Evolutionary conservation across 2,888 invertebrate species (phyloP).

Genomic region (Drosophila stalkeri): DNA sequence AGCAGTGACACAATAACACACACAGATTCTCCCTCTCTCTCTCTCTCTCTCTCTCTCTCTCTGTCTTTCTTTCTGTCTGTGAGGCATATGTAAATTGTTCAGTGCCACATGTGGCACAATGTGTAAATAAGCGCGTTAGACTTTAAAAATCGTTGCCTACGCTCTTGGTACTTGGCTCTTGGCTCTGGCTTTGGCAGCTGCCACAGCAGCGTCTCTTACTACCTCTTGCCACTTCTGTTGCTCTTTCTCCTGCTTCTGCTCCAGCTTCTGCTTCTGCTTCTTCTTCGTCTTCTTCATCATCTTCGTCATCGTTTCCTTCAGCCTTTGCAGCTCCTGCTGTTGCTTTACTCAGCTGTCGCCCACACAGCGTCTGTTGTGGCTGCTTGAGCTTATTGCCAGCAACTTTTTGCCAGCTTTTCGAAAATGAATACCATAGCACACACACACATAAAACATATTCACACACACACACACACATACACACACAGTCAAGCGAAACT

Average conservation of each 20-base stretch:
- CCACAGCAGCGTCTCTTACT: background rate
- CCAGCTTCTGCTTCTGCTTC: background rate
- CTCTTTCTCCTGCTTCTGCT: background rate
- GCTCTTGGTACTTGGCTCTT: constrained; percentile 17
- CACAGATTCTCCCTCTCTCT: constrained; percentile 10
- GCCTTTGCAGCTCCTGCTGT: constrained; percentile 9
- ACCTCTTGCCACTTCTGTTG: background rate
- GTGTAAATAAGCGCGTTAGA: constrained; percentile 73
- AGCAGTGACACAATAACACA: constrained; percentile 52
- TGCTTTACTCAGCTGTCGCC: constrained; percentile 38
- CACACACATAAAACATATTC: constrained; percentile 15
- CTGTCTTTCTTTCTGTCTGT: background rate
- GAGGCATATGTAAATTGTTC: constrained; percentile 46
- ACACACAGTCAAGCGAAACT: constrained; percentile 10
- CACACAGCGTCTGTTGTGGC: constrained; percentile 45
- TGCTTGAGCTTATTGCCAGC: constrained; percentile 65
- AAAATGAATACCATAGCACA: constrained; percentile 67
- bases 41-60: background rate
- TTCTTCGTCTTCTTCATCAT: background rate
- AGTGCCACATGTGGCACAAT: constrained; percentile 64
- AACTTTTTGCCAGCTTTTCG: constrained; percentile 71
- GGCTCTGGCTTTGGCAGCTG: constrained; percentile 15
- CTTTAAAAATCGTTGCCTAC: constrained; percentile 65
- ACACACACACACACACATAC: background rate
- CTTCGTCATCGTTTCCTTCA: background rate